Evolutionary conservation across 2,797 vertebrate genomes (phyloP).

Genomic region (Eulemur rubriventer): DNA sequence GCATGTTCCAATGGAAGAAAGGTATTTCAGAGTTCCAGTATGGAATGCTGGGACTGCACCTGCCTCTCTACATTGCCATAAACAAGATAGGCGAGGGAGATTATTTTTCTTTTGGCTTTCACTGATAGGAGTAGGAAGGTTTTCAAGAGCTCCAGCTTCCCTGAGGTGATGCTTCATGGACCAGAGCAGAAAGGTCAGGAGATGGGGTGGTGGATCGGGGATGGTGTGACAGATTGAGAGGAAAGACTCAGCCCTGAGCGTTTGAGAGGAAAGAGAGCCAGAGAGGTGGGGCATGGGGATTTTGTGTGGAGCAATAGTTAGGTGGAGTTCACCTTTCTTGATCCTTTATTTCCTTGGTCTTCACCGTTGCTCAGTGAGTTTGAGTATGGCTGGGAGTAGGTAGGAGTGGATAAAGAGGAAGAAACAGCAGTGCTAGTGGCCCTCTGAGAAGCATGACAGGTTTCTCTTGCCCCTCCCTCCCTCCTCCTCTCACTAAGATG

Average conservation of each 20-base stretch:
- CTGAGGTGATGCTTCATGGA: background rate
- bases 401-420: background rate
- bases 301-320: accelerated
- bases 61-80: background rate
- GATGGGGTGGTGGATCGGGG: background rate
- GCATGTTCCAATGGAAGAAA: background rate
- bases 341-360: background rate
- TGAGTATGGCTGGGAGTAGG: background rate
- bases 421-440: background rate
- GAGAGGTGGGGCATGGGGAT: background rate
- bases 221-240: background rate
- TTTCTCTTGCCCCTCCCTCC: background rate
- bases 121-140: background rate
- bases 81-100: background rate
- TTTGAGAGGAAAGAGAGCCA: background rate
- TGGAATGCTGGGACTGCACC: background rate
- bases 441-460: background rate
- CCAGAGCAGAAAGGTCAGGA: background rate
- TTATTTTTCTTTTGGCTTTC: background rate
- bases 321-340: background rate
- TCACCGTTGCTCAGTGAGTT: background rate
- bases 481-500: background rate
- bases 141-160: background rate
- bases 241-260: background rate
- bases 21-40: background rate